phyloP scores from a whole-genome alignment of 2,888 invertebrate genomes.

The Hesperia comma region DNA sequence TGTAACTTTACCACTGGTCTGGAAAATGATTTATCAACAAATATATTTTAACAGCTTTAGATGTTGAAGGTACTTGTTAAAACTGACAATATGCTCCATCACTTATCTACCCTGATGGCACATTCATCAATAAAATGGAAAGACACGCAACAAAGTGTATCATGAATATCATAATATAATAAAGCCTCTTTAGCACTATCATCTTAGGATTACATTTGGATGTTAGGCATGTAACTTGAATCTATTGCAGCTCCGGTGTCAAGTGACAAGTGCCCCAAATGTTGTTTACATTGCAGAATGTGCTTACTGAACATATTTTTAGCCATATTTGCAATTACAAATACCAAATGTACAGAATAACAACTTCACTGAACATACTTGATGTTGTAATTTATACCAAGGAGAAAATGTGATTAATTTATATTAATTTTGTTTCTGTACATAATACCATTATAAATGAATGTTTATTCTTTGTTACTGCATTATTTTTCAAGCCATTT shows the following conservation, averaged over 20 bases:
- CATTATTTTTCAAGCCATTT: neutral
- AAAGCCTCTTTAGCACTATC: neutral
- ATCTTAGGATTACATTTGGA: conserved; percentile 13
- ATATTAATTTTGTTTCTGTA: too few species aligned
- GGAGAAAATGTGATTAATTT: too few species aligned
- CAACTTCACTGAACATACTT: neutral
- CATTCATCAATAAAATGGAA: too few species aligned
- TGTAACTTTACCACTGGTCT: too few species aligned
- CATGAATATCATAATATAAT: neutral
- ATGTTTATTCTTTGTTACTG: too few species aligned
- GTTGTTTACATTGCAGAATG: conserved; percentile 45
- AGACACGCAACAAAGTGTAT: neutral
- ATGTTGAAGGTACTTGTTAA: too few species aligned
- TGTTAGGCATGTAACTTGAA: conserved; percentile 21
- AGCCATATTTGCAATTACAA: conserved; percentile 8
- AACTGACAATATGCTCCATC: too few species aligned
- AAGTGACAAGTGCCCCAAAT: conserved; percentile 29
- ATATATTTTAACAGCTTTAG: too few species aligned
- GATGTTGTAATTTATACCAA: neutral
- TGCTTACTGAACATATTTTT: conserved; percentile 44
- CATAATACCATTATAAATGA: neutral
- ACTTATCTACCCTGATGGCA: too few species aligned
- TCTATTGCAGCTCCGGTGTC: conserved; percentile 18
- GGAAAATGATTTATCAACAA: too few species aligned
- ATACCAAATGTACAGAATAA: conserved; percentile 2